phyloP scores from a whole-genome alignment of 2,888 invertebrate genomes.

The Torymus tubicola region DNA sequence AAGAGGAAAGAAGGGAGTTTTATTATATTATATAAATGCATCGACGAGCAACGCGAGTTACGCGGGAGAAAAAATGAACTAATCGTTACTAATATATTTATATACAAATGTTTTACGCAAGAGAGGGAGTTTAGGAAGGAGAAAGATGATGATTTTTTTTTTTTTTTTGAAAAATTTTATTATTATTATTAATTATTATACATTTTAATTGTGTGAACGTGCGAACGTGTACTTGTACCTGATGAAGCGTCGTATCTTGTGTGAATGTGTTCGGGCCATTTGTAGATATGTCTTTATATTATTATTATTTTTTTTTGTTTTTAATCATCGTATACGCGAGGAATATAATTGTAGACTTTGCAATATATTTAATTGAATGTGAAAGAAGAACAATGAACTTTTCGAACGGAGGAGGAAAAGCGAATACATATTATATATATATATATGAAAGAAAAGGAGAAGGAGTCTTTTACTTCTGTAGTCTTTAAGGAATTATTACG shows the following conservation, averaged over 20 bases:
- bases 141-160: not conserved
- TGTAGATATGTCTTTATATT: conserved; percentile 32
- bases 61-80: conserved; percentile 6
- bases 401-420: conserved; percentile 17
- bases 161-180: conserved; percentile 9
- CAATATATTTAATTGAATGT: not conserved
- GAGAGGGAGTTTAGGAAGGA: not conserved
- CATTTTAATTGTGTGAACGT: conserved; percentile 27
- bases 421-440: conserved; percentile 14
- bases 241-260: conserved; percentile 52
- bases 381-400: not conserved
- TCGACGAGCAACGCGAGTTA: conserved; percentile 37
- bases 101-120: conserved; percentile 27
- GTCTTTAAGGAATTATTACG: conserved; percentile 37
- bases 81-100: conserved; percentile 30
- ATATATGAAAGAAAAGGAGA: not conserved
- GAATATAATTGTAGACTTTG: conserved; percentile 27
- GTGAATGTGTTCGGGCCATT: conserved; percentile 33
- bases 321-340: conserved; percentile 21
- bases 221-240: conserved; percentile 49
- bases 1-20: not conserved
- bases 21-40: not conserved
- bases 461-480: conserved; percentile 27
- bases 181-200: conserved; percentile 1
- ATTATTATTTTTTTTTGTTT: conserved; percentile 17